Base-by-base conservation (phyloP, 2,113 vertebrate genomes). In the Forbesichthys agassizii region DNA sequence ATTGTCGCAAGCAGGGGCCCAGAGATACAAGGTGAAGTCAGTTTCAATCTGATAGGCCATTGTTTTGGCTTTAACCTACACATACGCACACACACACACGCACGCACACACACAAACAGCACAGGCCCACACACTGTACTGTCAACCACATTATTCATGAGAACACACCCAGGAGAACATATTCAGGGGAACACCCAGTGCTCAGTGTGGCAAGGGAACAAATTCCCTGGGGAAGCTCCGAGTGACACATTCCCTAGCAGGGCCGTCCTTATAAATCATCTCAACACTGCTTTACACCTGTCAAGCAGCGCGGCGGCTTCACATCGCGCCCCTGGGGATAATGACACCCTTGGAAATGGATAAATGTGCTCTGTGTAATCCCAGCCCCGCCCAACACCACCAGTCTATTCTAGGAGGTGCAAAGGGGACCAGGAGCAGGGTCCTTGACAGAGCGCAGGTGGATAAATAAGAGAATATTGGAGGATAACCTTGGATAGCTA, bases 331-430 rank as follows among this genome's bases (percentile, higher is more conserved):
- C 0, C 65, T 74, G 64, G 79, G 87, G 75, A 84, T 89, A 90
- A 90, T 89, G 90, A 90, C 87, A 90, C 82, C 82, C 87, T 77
- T 84, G 88, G 85, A 87, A 88, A 87, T 88, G 85, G 84, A 90
- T 91, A 90, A 90, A 89, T 87, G 86, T 86, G 81, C 65, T 14
- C 79, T 63, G 79, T 77, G 77, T 86, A 86, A 91, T 91, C 82
- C 55, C 69, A 84, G 78, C 71, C 75, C 69, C 56, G 16, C 61
- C 75, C 66, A 55, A 53, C 53, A 58, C 58, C 68, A 58, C 53
- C 48, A n/a, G 71, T 78, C 88, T 89, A 88, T 89, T 89, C 81
- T 84, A 62, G 75, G 81, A 89, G 73, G 83, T 81, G 84, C 73
- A 83, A 64, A 68, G 63, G 78, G 68, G 56, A 27, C 6, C 64